phyloP scores from a whole-genome alignment of 2,797 vertebrate species.

The Spinus olivaceus region DNA sequence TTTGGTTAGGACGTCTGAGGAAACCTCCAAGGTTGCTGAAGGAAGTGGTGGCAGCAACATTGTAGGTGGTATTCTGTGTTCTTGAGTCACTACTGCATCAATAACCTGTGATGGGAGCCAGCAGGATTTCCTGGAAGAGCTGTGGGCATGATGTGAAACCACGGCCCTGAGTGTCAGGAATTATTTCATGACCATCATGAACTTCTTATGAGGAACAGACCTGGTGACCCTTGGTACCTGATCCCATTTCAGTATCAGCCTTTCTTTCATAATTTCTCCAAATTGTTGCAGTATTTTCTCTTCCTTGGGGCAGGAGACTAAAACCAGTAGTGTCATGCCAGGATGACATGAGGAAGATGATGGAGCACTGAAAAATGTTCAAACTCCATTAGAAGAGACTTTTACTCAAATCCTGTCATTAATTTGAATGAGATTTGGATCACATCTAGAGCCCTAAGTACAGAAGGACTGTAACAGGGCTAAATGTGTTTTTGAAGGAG shows the following conservation, averaged over 20 bases:
- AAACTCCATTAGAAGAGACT: not conserved
- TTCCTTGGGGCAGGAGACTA: not conserved
- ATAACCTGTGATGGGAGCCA: not conserved
- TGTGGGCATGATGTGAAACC: not conserved
- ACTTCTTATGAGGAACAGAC: not conserved
- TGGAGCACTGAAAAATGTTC: not conserved
- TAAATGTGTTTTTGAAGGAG: not conserved
- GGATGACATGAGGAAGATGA: not conserved
- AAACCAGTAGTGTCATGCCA: not conserved
- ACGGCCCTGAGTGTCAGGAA: not conserved
- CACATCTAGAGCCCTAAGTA: not conserved
- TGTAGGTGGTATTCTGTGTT: constrained; percentile 22
- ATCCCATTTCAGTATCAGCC: not conserved
- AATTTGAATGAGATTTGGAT: not conserved
- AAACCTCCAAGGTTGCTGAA: not conserved
- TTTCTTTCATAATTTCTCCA: not conserved
- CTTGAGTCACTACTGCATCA: not conserved
- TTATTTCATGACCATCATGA: not conserved
- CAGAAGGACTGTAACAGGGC: not conserved
- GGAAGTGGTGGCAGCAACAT: not conserved
- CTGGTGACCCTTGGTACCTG: not conserved
- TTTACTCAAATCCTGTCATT: not conserved
- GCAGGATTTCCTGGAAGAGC: not conserved
- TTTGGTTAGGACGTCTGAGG: not conserved
- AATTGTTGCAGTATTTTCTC: not conserved